Evolutionary conservation across 2,113 vertebrate genomes (phyloP), one percentile per base, ranked within the genome.

Genomic region (Phylloscopus trochiloides): DNA sequence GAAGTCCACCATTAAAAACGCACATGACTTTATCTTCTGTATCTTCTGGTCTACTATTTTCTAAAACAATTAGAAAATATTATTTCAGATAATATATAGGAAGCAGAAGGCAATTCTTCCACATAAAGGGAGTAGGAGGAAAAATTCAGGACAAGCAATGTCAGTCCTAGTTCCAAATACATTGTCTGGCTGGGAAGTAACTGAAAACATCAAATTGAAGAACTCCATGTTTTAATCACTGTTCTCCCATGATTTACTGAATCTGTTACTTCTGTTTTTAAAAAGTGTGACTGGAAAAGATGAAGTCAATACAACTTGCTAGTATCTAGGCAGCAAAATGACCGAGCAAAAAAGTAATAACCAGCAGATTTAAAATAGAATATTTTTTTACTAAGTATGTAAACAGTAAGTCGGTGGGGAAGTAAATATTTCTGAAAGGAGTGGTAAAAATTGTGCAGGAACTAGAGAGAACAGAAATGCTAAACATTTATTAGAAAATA

Each of bases 331-430:
- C 28, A 61, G 24, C 68, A 84, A 65, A 42, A 76, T 12, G n/a
- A 72, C 42, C 51, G 54, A 81, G 26, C 50, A 48, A 59, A 76
- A 79, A 74, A 68, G 18, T 17, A 90, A 52, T 12, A 73, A 54
- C 9, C 28, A 59, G 32, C 22, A 84, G 38, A 75, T 79, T 66
- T 66, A 47, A 77, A 82, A 19, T 2, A 42, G 17, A 63, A 31
- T 1, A 26, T 68, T 91, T 65, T 83, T 63, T 96, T 59, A 58
- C 19, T 17, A 22, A 79, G 38, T 54, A 63, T 48, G 26, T 61
- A 87, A 88, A 90, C 26, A 76, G 4, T 29, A 84, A 42, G 31
- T 5, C 1, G 0, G 11, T 4, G 0, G 13, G 8, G 7, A 43
- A 17, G 31, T 38, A 71, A 72, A 16, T 38, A 31, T 43, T 84